These are phyloP conservation scores for Aphelenchoides fujianensis DNA, from an alignment of 1,140 invertebrate genomes.

Conservation along the genomic window DNA sequence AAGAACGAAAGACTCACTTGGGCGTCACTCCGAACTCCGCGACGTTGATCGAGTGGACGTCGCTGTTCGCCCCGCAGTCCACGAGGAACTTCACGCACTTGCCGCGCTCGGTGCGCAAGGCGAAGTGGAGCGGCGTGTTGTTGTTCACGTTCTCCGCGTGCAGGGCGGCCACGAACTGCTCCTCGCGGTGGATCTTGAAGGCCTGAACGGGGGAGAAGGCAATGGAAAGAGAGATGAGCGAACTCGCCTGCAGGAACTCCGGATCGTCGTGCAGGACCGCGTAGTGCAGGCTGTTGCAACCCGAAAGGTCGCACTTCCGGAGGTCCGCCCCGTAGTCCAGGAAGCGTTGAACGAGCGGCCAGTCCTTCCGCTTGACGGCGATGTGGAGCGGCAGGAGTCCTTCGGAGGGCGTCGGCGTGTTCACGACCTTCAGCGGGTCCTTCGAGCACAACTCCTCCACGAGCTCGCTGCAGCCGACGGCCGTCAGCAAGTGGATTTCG, in stretches of 20 bases:
- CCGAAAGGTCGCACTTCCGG: slow-evolving; percentile 25
- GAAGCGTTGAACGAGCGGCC: slow-evolving; percentile 11
- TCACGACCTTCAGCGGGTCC: slow-evolving; percentile 13
- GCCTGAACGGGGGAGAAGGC: slow-evolving; percentile 7
- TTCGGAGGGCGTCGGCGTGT: not conserved
- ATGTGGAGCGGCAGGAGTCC: slow-evolving; percentile 24
- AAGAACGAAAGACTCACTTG: no score
- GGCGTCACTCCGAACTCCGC: slow-evolving; percentile 3
- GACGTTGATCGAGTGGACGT: not conserved
- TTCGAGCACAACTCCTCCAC: slow-evolving; percentile 11
- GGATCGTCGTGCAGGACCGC: slow-evolving; percentile 22
- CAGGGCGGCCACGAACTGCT: slow-evolving; percentile 24
- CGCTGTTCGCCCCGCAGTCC: slow-evolving; percentile 5
- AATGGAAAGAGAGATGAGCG: slow-evolving; percentile 13
- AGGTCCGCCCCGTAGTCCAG: slow-evolving; percentile 18
- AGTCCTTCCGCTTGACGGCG: slow-evolving; percentile 8
- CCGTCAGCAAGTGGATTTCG: slow-evolving; percentile 23
- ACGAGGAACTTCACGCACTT: slow-evolving; percentile 1
- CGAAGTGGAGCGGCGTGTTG: slow-evolving; percentile 30
- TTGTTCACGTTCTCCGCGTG: slow-evolving; percentile 7
- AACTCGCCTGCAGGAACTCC: slow-evolving; percentile 25
- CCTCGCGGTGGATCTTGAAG: not conserved
- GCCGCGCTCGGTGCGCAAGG: not conserved
- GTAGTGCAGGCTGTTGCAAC: slow-evolving; percentile 11
- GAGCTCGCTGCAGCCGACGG: slow-evolving; percentile 1